Conservation (phyloP, 2,797 vertebrate genomes). For the Varecia variegata region DNA sequence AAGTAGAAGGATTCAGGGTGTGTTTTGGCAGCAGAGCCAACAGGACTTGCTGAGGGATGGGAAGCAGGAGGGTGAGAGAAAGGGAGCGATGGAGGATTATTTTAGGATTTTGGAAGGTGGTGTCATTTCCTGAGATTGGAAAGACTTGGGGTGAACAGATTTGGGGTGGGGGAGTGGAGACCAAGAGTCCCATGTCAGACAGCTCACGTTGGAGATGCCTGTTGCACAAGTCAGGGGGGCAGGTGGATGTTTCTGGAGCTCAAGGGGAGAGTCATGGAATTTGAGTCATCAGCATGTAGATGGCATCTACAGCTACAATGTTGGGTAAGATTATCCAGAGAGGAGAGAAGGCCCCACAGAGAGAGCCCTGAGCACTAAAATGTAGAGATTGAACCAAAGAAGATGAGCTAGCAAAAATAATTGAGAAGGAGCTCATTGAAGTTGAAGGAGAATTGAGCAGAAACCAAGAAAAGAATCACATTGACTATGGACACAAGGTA, state of each 20-base stretch:
- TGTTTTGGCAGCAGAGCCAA: neutral
- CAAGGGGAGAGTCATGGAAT: neutral
- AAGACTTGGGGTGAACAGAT: neutral
- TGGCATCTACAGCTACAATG: neutral
- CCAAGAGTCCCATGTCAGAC: neutral
- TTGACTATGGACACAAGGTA: neutral
- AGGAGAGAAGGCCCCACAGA: neutral
- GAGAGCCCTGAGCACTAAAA: neutral
- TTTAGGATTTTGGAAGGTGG: neutral
- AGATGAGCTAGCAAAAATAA: neutral
- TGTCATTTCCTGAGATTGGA: neutral
- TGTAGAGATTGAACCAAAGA: neutral
- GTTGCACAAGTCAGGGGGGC: neutral
- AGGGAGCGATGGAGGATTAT: neutral
- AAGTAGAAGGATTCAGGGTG: neutral
- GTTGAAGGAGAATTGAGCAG: neutral
- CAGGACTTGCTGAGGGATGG: neutral
- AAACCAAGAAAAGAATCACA: neutral
- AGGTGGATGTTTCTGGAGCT: neutral
- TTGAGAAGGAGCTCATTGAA: fast-evolving
- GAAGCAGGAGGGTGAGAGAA: neutral
- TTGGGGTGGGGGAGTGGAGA: neutral
- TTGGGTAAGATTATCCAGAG: neutral
- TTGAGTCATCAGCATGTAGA: neutral
- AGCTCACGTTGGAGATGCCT: neutral